phyloP scores from a whole-genome alignment of 2,113 vertebrate genomes.

The Ceuthmochares aereus region DNA sequence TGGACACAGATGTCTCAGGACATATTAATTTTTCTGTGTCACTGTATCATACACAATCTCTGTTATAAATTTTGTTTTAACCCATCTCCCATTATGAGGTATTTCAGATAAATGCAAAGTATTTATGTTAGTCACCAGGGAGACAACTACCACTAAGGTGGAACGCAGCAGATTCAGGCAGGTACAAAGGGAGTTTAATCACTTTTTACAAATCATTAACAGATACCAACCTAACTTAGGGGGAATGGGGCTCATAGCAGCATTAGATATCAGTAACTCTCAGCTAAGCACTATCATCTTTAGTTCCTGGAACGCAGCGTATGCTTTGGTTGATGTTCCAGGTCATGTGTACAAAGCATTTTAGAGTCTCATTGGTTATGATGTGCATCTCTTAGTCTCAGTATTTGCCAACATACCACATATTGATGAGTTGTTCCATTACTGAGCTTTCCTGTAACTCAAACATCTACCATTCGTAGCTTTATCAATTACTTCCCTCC shows the following conservation, averaged over 20 bases:
- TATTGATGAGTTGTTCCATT: background rate
- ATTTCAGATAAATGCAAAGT: background rate
- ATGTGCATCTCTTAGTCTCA: background rate
- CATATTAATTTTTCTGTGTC: background rate
- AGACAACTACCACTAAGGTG: background rate
- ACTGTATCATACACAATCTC: background rate
- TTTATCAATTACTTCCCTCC: background rate
- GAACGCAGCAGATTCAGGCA: background rate
- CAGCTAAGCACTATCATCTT: background rate
- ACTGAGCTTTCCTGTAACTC: background rate
- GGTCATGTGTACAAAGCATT: background rate
- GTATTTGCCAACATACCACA: background rate
- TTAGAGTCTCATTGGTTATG: background rate
- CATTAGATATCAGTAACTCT: background rate
- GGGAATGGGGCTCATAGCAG: no score
- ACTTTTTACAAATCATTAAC: no score
- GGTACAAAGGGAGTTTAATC: no score
- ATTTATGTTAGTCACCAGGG: background rate
- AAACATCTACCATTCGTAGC: background rate
- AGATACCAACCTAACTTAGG: no score
- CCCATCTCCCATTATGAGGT: background rate
- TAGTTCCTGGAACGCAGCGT: background rate
- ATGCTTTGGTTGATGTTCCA: background rate
- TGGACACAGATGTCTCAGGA: background rate
- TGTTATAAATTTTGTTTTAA: background rate